Conservation (phyloP, 35 echinoderm and acorn worm species). For the Ophiothrix spiculata region DNA sequence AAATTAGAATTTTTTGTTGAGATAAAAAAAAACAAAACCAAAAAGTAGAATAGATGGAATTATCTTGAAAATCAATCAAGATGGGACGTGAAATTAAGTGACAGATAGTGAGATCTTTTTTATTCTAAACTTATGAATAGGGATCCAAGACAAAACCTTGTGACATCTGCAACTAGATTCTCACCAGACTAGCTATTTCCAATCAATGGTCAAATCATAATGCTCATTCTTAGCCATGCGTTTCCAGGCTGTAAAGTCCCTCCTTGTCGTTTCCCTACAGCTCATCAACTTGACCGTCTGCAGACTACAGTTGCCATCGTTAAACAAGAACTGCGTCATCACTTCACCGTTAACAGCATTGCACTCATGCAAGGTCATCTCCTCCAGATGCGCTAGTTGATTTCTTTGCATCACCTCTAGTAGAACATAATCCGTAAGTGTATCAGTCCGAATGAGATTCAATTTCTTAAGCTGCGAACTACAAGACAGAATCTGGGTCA, state of each 20-base stretch:
- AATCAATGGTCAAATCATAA: not conserved
- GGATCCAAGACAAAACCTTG: too few species aligned
- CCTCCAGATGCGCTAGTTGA: not conserved
- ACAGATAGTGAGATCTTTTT: too few species aligned
- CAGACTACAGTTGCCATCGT: not conserved
- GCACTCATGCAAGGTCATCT: not conserved
- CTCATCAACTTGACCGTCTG: not conserved
- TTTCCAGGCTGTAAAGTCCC: not conserved
- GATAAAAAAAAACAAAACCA: too few species aligned
- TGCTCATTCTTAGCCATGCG: not conserved
- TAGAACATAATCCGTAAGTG: not conserved
- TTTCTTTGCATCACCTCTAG: not conserved
- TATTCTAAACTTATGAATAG: too few species aligned
- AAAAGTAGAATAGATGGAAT: too few species aligned
- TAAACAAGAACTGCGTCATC: not conserved
- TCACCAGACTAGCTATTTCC: too few species aligned
- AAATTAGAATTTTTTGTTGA: too few species aligned
- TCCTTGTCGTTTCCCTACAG: not conserved
- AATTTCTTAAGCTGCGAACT: not conserved
- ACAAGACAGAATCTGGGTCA: not conserved
- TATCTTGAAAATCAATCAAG: too few species aligned
- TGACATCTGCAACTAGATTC: too few species aligned
- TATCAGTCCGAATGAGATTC: conserved; percentile 2
- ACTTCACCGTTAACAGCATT: not conserved
- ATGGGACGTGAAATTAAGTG: too few species aligned